Base-by-base conservation (phyloP, 2,797 vertebrate genomes). In the Syndactyla subalaris region DNA sequence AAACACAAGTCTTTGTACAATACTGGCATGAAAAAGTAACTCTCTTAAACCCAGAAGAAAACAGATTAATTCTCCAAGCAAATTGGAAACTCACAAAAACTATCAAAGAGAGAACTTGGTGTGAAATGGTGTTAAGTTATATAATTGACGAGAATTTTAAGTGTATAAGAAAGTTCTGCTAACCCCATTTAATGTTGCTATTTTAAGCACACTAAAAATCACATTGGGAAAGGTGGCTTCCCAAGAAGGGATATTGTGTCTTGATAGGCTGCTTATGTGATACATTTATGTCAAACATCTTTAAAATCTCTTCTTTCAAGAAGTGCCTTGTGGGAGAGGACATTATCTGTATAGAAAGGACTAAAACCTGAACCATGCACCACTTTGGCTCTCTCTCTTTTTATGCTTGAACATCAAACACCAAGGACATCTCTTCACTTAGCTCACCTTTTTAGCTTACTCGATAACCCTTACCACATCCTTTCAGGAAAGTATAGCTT, bases 1-100 rank as follows among this genome's bases (percentile, higher is more conserved):
- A 95, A 94, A 95, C 95, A 91, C 77, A 89, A 96, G 91, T 92
- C 95, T 95, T 95, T 79, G 77, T 96, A 95, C 80, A 95, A 85
- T 68, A 95, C 80, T 96, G 92, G 88, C 94, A 95, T 74, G 86
- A 94, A 93, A 95, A 94, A 92, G 80, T 85, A 87, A 86, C 85
- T 93, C 58, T 81, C 82, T 93, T 75, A 93, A 92, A 92, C 30
- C 18, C 80, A 93, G 89, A 94, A 94, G 70, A 96, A 92, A 96
- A 92, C 76, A 92, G 1, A 1, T 74, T 94, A 73, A 82, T 85
- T 93, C 92, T 90, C 27, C 57, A 85, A 96, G 80, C 3, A 24
- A 88, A 68, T 34, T 96, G 81, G 77, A 91, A 90, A 61, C 68
- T 88, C 59, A 70, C 52, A 95, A 75, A 86, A 86, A 54, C 54